Conservation (phyloP, 2,797 vertebrate genomes). For the Crax fasciolata region DNA sequence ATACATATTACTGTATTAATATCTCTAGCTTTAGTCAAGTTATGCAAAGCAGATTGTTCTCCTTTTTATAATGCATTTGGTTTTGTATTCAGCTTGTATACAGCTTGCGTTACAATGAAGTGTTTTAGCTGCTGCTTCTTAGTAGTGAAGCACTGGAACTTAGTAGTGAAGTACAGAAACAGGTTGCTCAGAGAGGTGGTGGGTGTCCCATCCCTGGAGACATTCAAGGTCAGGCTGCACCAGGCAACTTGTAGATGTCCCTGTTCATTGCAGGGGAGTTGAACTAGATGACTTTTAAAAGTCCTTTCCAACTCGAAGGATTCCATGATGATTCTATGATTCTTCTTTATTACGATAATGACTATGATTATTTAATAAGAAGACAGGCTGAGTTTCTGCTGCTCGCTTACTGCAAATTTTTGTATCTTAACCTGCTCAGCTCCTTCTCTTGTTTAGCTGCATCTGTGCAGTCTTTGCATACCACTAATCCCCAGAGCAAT, state of each 20-base stretch:
- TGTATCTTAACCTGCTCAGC: background rate
- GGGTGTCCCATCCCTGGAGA: background rate
- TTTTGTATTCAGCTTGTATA: background rate
- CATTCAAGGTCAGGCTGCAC: background rate
- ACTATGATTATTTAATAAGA: background rate
- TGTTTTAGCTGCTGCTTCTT: background rate
- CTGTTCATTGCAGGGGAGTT: background rate
- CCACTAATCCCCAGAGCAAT: accelerated
- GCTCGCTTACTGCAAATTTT: background rate
- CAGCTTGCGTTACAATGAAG: background rate
- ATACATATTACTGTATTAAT: background rate
- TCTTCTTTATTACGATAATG: too few species aligned
- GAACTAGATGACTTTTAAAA: background rate
- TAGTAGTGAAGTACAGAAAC: background rate
- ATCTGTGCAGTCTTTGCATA: background rate
- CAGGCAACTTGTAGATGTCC: background rate
- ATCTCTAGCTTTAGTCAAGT: background rate
- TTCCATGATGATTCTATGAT: background rate
- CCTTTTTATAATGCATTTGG: background rate
- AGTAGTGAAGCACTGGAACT: background rate
- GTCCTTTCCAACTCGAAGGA: background rate
- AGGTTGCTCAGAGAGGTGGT: background rate
- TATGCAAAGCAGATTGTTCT: background rate
- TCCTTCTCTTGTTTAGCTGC: background rate
- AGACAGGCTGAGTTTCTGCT: background rate